Conservation (phyloP, 2,888 invertebrate species). For the Pristionchus fissidentatus region DNA sequence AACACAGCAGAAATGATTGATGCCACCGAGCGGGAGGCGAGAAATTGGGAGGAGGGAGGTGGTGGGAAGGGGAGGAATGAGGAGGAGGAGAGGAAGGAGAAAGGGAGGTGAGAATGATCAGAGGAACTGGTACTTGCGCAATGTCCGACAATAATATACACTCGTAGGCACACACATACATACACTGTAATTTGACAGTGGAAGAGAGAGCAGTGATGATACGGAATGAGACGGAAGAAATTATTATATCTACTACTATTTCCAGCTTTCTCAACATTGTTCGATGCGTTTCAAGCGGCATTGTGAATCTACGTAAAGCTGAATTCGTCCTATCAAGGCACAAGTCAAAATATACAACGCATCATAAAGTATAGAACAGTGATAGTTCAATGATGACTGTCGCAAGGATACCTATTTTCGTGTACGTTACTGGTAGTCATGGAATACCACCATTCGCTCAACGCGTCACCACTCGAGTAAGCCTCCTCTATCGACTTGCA, state of each 20-base stretch:
- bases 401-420: too few species aligned
- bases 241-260: too few species aligned
- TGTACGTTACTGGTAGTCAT: too few species aligned
- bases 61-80: slow-evolving; percentile 51
- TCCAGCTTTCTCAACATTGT: too few species aligned
- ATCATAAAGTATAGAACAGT: background rate
- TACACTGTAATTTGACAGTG: slow-evolving; percentile 22
- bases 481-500: background rate
- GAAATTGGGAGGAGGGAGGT: slow-evolving; percentile 37
- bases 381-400: background rate
- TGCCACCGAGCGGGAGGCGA: slow-evolving; percentile 13
- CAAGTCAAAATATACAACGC: background rate
- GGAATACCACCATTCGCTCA: too few species aligned
- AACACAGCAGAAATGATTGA: slow-evolving; percentile 38
- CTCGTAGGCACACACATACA: slow-evolving; percentile 39
- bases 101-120: slow-evolving; percentile 50
- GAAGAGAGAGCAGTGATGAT: background rate
- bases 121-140: slow-evolving; percentile 36
- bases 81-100: slow-evolving; percentile 46
- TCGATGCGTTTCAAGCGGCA: too few species aligned
- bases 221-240: background rate
- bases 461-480: background rate
- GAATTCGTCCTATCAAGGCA: background rate
- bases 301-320: background rate
- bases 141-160: slow-evolving; percentile 36